Evolutionary conservation across 2,797 vertebrate genomes (phyloP).

Genomic region (Falco berigora): DNA sequence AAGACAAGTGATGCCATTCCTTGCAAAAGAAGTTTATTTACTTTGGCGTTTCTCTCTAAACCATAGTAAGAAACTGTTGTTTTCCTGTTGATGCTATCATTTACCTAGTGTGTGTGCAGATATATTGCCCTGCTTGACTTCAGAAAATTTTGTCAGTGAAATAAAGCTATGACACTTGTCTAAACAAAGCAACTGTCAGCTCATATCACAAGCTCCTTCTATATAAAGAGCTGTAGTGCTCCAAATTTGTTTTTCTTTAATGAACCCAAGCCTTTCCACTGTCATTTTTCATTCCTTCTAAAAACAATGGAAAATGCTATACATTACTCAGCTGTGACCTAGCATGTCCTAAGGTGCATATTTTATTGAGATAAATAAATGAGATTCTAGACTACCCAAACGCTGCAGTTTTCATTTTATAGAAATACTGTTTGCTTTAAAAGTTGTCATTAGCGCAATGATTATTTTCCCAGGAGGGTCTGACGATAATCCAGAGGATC

Average conservation of each 20-base stretch:
- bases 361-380: conserved; percentile 74
- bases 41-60: neutral
- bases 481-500: neutral
- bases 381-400: conserved; percentile 46
- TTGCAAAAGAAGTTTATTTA: conserved; percentile 21
- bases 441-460: conserved; percentile 51
- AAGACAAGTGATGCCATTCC: neutral
- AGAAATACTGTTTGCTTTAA: conserved; percentile 53
- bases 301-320: conserved; percentile 67
- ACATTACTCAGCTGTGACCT: conserved; percentile 59
- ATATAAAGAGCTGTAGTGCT: conserved; percentile 69
- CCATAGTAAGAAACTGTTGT: conserved; percentile 6
- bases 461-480: conserved; percentile 55
- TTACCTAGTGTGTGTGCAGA: conserved; percentile 22
- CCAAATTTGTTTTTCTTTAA: conserved; percentile 78
- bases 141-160: conserved; percentile 55
- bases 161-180: conserved; percentile 70
- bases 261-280: conserved; percentile 67
- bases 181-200: conserved; percentile 73
- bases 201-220: conserved; percentile 68
- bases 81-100: conserved; percentile 35
- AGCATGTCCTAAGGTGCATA: conserved; percentile 58
- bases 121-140: conserved; percentile 50
- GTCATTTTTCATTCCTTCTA: conserved; percentile 69
- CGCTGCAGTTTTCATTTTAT: conserved; percentile 62